Evolutionary conservation across 2,113 vertebrate genomes (phyloP).

Genomic region (Catharus minimus): DNA sequence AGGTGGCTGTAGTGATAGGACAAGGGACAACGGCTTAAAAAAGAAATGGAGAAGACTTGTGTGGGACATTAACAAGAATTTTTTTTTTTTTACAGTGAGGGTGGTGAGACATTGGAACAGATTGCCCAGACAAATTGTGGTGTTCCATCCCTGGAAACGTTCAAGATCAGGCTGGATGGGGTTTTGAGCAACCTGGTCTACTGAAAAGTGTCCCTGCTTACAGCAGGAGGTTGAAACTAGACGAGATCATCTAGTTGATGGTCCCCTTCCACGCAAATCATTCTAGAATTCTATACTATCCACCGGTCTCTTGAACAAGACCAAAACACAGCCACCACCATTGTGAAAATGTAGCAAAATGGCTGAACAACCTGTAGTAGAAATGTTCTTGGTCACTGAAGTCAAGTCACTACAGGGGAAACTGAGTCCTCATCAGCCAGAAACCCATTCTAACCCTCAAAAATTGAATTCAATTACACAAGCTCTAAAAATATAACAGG

Average conservation of each 20-base stretch:
- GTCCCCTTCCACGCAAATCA: neutral
- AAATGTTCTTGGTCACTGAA: neutral
- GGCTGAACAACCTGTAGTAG: neutral
- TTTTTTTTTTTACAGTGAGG: neutral
- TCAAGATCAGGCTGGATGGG: neutral
- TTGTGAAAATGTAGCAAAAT: neutral
- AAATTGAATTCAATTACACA: neutral
- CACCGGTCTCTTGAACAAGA: neutral
- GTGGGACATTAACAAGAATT: neutral
- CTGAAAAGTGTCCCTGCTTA: neutral
- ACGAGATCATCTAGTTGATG: neutral
- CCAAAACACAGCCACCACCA: neutral
- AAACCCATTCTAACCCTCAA: neutral
- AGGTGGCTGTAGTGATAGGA: neutral
- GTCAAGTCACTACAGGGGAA: neutral
- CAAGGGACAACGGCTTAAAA: rapidly evolving
- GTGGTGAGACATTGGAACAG: neutral
- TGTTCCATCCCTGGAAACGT: neutral
- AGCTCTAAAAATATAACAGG: neutral
- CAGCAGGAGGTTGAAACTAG: neutral
- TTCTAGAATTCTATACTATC: neutral
- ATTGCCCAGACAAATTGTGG: neutral
- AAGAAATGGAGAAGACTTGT: neutral
- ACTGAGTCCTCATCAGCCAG: neutral
- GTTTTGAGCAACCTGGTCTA: neutral